Percentiles rank a stretch among this genome's conserved stretches.
phyloP scores from a whole-genome alignment of 2,113 vertebrate species.

The Sinocyclocheilus anshuiensis region DNA sequence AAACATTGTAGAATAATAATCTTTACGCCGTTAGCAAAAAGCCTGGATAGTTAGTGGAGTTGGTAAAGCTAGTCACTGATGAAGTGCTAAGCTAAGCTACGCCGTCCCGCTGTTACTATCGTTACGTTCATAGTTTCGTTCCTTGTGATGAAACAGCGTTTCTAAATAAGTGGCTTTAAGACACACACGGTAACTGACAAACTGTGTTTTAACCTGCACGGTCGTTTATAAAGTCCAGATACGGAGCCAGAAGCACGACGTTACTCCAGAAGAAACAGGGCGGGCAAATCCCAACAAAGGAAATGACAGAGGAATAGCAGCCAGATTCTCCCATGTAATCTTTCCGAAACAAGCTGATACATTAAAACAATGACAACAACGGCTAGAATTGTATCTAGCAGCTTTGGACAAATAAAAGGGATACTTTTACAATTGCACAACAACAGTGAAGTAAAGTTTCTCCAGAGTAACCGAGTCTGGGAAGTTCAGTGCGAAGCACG shows the following conservation, averaged over 20 bases:
- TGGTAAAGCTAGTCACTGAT: slow-evolving; percentile 11
- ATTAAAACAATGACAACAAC: slow-evolving; percentile 18
- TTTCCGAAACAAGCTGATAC: background rate
- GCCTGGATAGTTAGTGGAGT: slow-evolving; percentile 20
- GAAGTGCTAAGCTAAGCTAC: slow-evolving; percentile 25
- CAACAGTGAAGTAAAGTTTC: background rate
- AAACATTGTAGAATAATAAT: background rate
- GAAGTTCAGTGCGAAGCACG: background rate
- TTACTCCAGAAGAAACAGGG: slow-evolving; percentile 38
- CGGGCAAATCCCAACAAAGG: slow-evolving; percentile 61
- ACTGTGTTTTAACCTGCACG: background rate
- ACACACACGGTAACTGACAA: background rate
- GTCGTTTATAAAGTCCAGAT: background rate
- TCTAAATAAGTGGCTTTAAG: background rate
- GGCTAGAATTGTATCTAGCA: background rate
- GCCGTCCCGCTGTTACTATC: slow-evolving; percentile 20
- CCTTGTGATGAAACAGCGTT: background rate
- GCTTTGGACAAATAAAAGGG: background rate
- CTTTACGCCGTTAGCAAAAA: background rate
- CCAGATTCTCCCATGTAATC: slow-evolving; percentile 28
- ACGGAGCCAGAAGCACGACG: slow-evolving; percentile 1
- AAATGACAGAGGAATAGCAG: slow-evolving; percentile 50
- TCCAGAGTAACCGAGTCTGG: background rate
- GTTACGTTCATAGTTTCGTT: background rate
- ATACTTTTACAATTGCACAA: background rate